phyloP scores from a whole-genome alignment of 2,113 vertebrate genomes.

The Otus sunia region DNA sequence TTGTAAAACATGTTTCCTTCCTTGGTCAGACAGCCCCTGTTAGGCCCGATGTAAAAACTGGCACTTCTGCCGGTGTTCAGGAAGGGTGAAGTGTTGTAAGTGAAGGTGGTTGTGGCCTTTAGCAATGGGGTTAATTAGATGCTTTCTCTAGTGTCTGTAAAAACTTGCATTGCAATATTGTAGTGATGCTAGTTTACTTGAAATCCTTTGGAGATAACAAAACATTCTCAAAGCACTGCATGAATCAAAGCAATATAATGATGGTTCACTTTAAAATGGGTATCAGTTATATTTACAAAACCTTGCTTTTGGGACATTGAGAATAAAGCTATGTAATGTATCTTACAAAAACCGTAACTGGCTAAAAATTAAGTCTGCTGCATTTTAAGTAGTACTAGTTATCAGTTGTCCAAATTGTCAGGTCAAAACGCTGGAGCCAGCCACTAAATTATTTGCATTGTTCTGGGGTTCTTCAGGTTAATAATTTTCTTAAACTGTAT shows the following conservation, averaged over 20 bases:
- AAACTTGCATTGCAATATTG: neutral
- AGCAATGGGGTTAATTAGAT: neutral
- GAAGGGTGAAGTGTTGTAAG: neutral
- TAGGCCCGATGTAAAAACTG: neutral
- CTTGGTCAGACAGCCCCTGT: neutral
- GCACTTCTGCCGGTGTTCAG: neutral
- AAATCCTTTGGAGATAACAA: neutral
- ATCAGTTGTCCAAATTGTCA: neutral
- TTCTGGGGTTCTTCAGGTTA: neutral
- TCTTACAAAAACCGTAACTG: neutral
- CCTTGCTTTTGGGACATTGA: neutral
- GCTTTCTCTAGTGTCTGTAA: neutral
- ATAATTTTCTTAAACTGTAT: neutral
- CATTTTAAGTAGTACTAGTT: neutral
- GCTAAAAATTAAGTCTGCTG: neutral
- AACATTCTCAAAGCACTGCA: neutral
- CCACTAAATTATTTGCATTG: neutral
- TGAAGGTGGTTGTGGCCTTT: neutral
- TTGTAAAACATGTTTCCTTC: neutral
- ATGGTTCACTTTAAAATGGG: neutral
- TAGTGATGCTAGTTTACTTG: neutral
- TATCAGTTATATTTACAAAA: neutral
- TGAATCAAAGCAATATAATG: neutral
- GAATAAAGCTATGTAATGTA: neutral
- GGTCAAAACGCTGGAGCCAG: neutral